Percentiles rank a stretch among this genome's conserved stretches.
These are phyloP conservation scores for Psilanteris sp. DNA, from an alignment of 1,140 invertebrate genomes.

Conservation along the genomic window DNA sequence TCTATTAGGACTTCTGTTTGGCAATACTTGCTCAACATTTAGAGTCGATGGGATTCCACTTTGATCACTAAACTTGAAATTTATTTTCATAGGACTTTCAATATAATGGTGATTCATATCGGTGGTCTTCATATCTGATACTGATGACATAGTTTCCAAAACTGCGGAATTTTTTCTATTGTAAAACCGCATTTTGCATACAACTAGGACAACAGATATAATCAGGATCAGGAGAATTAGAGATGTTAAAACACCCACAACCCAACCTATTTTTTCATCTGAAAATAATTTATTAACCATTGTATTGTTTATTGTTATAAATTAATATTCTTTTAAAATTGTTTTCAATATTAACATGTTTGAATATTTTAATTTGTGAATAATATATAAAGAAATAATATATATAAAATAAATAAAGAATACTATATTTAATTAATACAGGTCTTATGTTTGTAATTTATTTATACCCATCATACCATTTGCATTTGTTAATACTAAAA, in stretches of 20 bases:
- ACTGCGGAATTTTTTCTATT: constrained; percentile 59
- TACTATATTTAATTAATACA: no score
- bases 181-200: constrained; percentile 71
- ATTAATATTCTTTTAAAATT: no score
- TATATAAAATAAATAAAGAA: no score
- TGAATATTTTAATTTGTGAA: no score
- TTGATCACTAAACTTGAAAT: constrained; percentile 61
- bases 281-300: no score
- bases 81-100: constrained; percentile 54
- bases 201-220: constrained; percentile 73
- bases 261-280: constrained; percentile 75
- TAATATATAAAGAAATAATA: no score
- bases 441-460: no score
- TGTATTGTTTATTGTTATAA: no score
- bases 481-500: constrained; percentile 69
- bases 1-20: constrained; percentile 69
- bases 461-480: constrained; percentile 60
- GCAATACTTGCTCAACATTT: constrained; percentile 56
- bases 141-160: constrained; percentile 65
- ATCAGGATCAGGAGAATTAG: constrained; percentile 74
- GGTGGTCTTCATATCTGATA: constrained; percentile 43
- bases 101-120: constrained; percentile 37
- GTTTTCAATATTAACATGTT: no score
- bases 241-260: constrained; percentile 74
- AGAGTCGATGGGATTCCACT: constrained; percentile 35